phyloP scores from a whole-genome alignment of 2,797 vertebrate species.

The Peromyscus eremicus region DNA sequence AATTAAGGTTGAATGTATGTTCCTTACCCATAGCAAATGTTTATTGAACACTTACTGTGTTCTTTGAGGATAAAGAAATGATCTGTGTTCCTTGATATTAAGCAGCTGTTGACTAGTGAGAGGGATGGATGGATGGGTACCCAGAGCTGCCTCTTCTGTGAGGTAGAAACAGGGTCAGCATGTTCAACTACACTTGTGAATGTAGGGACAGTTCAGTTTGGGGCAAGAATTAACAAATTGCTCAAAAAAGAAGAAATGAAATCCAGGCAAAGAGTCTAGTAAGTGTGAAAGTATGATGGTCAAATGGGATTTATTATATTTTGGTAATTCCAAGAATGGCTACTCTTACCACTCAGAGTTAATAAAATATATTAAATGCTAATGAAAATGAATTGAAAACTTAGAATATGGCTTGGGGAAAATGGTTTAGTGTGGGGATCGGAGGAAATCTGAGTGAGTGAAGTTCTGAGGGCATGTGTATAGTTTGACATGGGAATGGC shows the following conservation, averaged over 20 bases:
- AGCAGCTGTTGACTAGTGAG: not conserved
- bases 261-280: not conserved
- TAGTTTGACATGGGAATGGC: not conserved
- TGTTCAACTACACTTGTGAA: not conserved
- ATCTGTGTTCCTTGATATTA: not conserved
- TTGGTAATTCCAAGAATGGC: not conserved
- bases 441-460: not conserved
- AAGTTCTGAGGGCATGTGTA: not conserved
- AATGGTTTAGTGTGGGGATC: not conserved
- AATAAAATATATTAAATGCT: not conserved
- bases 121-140: not conserved
- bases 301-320: not conserved
- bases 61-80: not conserved
- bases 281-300: not conserved
- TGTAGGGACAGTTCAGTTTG: not conserved
- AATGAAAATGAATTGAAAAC: not conserved
- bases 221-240: not conserved
- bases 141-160: accelerated
- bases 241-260: not conserved
- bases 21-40: not conserved
- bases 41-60: not conserved
- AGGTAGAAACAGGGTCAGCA: not conserved
- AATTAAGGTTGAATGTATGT: not conserved
- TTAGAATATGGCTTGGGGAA: not conserved
- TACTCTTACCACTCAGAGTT: not conserved